These are phyloP conservation scores for Brachionus koreanus DNA, from an alignment of 1,140 invertebrate species.

Conservation along the genomic window DNA sequence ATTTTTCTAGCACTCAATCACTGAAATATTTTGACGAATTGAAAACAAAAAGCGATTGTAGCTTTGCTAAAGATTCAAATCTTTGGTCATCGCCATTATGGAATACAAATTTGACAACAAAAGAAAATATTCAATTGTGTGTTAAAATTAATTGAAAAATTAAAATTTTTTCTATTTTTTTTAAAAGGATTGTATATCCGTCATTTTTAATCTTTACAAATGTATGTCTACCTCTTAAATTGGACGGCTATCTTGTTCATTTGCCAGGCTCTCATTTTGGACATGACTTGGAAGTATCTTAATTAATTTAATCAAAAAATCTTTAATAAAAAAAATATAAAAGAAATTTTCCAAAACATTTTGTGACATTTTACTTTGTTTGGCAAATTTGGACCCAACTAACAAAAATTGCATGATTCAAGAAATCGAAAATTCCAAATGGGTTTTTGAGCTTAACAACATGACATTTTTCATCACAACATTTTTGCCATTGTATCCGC, in stretches of 20 bases:
- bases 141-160: background rate
- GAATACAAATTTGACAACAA: constrained; percentile 12
- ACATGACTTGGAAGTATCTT: background rate
- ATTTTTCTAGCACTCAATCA: background rate
- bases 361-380: constrained; percentile 47
- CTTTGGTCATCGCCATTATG: constrained; percentile 51
- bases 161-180: background rate
- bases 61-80: constrained; percentile 52
- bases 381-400: constrained; percentile 50
- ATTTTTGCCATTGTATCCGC: constrained; percentile 54
- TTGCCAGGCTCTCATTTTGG: background rate
- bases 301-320: background rate
- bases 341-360: constrained; percentile 48
- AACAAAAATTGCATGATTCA: constrained; percentile 46
- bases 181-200: background rate
- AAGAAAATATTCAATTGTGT: constrained; percentile 33
- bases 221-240: background rate
- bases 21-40: constrained; percentile 49
- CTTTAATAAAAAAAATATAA: constrained; percentile 46
- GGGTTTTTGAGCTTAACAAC: constrained; percentile 53
- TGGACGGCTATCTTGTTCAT: constrained; percentile 29
- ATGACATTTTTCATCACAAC: constrained; percentile 55
- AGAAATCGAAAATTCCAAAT: constrained; percentile 3
- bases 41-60: constrained; percentile 50
- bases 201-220: constrained; percentile 36